These are phyloP conservation scores for Trichogramma dendrolimi DNA, from an alignment of 2,888 invertebrate genomes.

Conservation along the genomic window DNA sequence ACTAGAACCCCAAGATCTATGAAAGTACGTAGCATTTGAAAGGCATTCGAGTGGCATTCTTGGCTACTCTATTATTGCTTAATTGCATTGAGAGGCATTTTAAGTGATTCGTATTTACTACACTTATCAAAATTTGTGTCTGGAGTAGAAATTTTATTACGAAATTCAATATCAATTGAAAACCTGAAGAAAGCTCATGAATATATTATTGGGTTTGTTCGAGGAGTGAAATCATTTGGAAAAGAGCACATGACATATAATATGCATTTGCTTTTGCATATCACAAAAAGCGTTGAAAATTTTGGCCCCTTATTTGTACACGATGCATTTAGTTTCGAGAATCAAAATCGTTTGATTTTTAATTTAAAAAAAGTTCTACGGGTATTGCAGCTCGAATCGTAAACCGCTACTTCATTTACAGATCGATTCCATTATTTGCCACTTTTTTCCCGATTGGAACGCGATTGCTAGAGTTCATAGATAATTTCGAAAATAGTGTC, in stretches of 20 bases:
- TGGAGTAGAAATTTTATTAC: slow-evolving; percentile 14
- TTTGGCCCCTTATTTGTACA: slow-evolving; percentile 16
- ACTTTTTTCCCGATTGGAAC: background rate
- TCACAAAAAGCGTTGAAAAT: slow-evolving; percentile 13
- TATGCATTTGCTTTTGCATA: slow-evolving; percentile 18
- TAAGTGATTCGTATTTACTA: slow-evolving; percentile 17
- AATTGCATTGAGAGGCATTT: slow-evolving; percentile 15
- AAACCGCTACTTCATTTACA: slow-evolving; percentile 11
- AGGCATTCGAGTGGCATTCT: slow-evolving; percentile 28
- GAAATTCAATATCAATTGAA: slow-evolving; percentile 7
- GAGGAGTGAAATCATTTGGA: slow-evolving; percentile 12
- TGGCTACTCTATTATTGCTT: slow-evolving; percentile 20
- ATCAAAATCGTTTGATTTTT: slow-evolving; percentile 11
- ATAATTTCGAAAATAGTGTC: too few species aligned
- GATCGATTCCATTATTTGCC: slow-evolving; percentile 1
- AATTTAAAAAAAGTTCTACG: slow-evolving; percentile 9
- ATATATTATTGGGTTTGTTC: slow-evolving; percentile 8
- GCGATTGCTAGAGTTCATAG: too few species aligned
- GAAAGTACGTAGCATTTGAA: slow-evolving; percentile 18
- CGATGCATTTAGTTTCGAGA: slow-evolving; percentile 16
- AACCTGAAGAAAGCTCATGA: slow-evolving; percentile 2
- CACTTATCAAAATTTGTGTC: slow-evolving; percentile 17
- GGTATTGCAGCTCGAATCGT: slow-evolving; percentile 8
- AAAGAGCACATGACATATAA: slow-evolving; percentile 18
- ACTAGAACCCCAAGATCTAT: slow-evolving; percentile 21